Conservation (phyloP, 2,888 invertebrate species). For the Allophyes oxyacanthae region DNA sequence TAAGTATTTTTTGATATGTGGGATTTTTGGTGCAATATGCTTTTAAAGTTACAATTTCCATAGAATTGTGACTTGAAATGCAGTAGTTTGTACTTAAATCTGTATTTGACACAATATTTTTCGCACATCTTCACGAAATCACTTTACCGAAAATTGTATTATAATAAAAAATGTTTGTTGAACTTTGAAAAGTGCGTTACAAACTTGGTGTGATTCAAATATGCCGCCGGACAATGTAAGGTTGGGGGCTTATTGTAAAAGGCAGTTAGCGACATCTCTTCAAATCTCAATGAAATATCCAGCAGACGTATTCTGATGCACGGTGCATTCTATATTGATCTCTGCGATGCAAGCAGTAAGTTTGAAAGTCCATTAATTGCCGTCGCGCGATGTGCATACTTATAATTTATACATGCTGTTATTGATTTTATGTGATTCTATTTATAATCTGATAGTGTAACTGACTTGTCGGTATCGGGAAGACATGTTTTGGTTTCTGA, state of each 20-base stretch:
- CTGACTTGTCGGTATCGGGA: slow-evolving; percentile 24
- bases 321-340: slow-evolving; percentile 37
- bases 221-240: slow-evolving; percentile 41
- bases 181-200: slow-evolving; percentile 2
- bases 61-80: slow-evolving; percentile 3
- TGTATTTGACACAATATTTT: slow-evolving; percentile 9
- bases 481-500: slow-evolving; percentile 22
- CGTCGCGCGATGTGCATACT: slow-evolving; percentile 33
- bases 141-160: slow-evolving; percentile 1
- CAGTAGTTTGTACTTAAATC: slow-evolving; percentile 20
- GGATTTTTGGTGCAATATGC: slow-evolving; percentile 31
- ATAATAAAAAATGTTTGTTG: not conserved
- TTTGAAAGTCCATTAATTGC: slow-evolving; percentile 27
- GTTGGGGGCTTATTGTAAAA: slow-evolving; percentile 40
- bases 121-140: slow-evolving; percentile 24
- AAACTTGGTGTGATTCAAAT: slow-evolving; percentile 19
- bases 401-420: slow-evolving; percentile 49
- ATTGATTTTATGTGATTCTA: slow-evolving; percentile 57
- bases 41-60: slow-evolving; percentile 33
- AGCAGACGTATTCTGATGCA: slow-evolving; percentile 21
- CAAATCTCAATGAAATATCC: slow-evolving; percentile 52
- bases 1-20: slow-evolving; percentile 8
- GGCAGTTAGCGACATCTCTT: slow-evolving; percentile 58
- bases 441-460: slow-evolving; percentile 50
- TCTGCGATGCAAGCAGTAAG: slow-evolving; percentile 28